A percentile compares a stretch with the other conserved stretches of the same genome.
These are phyloP conservation scores for Mus minutoides DNA, from an alignment of 2,797 vertebrate genomes.

Conservation along the genomic window DNA sequence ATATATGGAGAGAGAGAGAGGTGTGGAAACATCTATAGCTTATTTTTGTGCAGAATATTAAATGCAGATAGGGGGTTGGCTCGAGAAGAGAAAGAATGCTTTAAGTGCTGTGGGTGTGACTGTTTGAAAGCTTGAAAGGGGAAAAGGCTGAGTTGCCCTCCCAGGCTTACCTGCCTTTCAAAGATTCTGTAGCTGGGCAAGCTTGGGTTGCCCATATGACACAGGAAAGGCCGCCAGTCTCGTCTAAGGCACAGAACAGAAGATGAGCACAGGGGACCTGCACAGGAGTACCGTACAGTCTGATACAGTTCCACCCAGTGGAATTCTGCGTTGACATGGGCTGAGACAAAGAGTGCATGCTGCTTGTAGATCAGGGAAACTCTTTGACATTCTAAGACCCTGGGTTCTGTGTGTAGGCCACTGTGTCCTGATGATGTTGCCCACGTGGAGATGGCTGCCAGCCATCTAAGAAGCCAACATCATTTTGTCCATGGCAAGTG, in stretches of 20 bases:
- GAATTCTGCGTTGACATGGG: not conserved
- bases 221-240: not conserved
- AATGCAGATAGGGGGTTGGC: not conserved
- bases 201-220: not conserved
- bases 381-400: not conserved
- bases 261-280: not conserved
- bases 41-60: not conserved
- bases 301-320: not conserved
- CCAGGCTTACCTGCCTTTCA: not conserved
- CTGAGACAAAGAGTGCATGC: accelerated
- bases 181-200: not conserved
- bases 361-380: not conserved
- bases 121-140: constrained; percentile 18
- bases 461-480: no score
- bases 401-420: not conserved
- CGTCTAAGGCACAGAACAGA: not conserved
- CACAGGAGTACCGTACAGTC: not conserved
- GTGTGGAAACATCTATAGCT: not conserved
- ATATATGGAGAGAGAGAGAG: no score
- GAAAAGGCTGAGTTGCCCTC: constrained; percentile 35
- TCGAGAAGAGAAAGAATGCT: constrained; percentile 34
- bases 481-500: accelerated
- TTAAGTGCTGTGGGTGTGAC: constrained; percentile 47
- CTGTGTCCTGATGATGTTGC: not conserved
- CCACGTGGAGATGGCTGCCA: accelerated